Conservation (phyloP, 2,797 vertebrate genomes). For the Lophius americanus region DNA sequence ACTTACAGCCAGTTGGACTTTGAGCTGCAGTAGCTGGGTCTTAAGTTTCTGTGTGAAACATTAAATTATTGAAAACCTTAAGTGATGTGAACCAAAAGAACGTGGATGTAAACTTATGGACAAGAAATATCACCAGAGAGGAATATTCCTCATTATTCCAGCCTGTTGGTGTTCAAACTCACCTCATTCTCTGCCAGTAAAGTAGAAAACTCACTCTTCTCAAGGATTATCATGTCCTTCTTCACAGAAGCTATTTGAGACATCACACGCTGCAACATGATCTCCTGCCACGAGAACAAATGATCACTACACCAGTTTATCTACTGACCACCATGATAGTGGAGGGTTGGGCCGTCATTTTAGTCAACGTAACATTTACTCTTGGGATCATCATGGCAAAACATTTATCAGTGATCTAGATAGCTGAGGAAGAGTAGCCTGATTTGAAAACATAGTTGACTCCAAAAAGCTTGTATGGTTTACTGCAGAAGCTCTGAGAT, state of each 20-base stretch:
- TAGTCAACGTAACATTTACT: no score
- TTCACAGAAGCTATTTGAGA: slow-evolving; percentile 91
- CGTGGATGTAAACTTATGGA: no score
- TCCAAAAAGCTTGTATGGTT: no score
- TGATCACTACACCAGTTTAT: not conserved
- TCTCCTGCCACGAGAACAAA: slow-evolving; percentile 83
- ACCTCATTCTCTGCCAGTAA: slow-evolving; percentile 95
- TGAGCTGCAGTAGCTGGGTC: slow-evolving; percentile 89
- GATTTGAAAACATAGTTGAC: no score
- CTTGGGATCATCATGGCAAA: no score
- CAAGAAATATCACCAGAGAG: no score
- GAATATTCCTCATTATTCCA: no score
- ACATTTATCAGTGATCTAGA: no score
- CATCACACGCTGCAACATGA: slow-evolving; percentile 94
- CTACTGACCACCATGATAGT: no score
- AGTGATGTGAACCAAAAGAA: not conserved
- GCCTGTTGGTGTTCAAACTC: slow-evolving; percentile 17
- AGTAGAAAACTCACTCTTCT: slow-evolving; percentile 96
- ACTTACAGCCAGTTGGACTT: slow-evolving; percentile 90
- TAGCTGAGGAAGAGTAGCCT: no score
- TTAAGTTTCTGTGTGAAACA: slow-evolving; percentile 87
- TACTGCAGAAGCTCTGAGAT: no score
- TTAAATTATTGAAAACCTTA: not conserved
- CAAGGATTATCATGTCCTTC: slow-evolving; percentile 98
- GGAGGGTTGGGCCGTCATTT: no score